Percentiles rank a stretch among this genome's conserved stretches.
These are phyloP conservation scores for Argentina silus DNA, from an alignment of 2,797 vertebrate species.

Conservation along the genomic window DNA sequence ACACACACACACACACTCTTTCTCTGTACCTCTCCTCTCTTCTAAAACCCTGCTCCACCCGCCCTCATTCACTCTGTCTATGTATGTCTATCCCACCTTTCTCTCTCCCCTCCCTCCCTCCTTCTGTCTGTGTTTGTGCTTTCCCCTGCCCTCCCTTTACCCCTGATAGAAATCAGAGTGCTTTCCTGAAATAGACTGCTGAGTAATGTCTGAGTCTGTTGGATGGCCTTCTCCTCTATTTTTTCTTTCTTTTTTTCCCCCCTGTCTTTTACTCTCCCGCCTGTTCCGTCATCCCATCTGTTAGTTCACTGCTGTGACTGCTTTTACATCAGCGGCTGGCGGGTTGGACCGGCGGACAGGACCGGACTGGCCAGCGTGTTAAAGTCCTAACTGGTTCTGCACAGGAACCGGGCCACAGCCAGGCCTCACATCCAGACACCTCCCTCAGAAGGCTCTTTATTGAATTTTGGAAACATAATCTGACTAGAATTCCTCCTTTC, in stretches of 20 bases:
- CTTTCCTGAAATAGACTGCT: constrained; percentile 72
- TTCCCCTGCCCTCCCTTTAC: constrained; percentile 45
- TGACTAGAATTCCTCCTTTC: constrained; percentile 30
- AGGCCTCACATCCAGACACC: constrained; percentile 24
- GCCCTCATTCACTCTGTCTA: not conserved
- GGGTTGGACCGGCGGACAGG: too few relatives aligned
- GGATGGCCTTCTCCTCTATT: constrained; percentile 51
- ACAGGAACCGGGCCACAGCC: constrained; percentile 34
- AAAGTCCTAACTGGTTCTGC: constrained; percentile 46
- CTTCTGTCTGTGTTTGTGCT: constrained; percentile 55
- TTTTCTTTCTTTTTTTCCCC: too few relatives aligned
- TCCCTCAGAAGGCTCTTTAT: constrained; percentile 30
- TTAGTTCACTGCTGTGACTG: constrained; percentile 35
- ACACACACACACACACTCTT: too few relatives aligned
- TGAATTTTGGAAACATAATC: constrained; percentile 47
- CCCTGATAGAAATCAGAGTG: constrained; percentile 50
- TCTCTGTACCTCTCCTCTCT: constrained; percentile 6
- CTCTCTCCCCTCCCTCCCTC: too few relatives aligned
- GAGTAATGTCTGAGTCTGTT: constrained; percentile 78
- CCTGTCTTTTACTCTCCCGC: constrained; percentile 12
- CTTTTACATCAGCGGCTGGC: constrained; percentile 50
- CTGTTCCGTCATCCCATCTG: constrained; percentile 46
- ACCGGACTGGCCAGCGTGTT: constrained; percentile 45
- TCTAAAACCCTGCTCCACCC: too few relatives aligned
- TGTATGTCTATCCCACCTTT: too few relatives aligned